Base-by-base conservation (phyloP, 2,113 vertebrate genomes). In the Benitochromis conjunctus region DNA sequence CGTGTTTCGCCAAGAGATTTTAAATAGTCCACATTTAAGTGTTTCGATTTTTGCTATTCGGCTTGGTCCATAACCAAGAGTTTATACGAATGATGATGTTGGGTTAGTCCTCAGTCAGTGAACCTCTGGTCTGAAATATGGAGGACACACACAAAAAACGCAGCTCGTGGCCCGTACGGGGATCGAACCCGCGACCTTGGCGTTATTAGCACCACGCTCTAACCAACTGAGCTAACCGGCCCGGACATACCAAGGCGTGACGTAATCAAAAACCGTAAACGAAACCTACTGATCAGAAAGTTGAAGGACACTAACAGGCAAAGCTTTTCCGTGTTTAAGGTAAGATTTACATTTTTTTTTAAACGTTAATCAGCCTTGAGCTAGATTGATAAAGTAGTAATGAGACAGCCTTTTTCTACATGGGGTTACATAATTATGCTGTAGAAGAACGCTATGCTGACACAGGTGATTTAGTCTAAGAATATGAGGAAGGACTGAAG, bases 201-300 rank as follows among this genome's bases (percentile, higher is more conserved):
- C 94, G 93, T 96, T 95, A 95, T 95, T 96, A 95, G 95, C 95
- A 96, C 95, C 93, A 96, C 95, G 93, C 93, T 95, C 95, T 96
- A 95, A 95, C 94, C 95, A 96, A 94, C 94, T 96, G 38, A 36
- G 66, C 66, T 46, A 46, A 71, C 66, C 66, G 66, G 14, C 41
- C 41, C n/a, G n/a, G 2, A 12, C 8, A 3, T 48, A 11, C 2
- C 1, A 6, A 6, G 26, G 3, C 6, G 0, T 74, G 69, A 51
- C 6, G 46, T 76, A 12, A 76, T 38, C 9, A 19, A 1, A 51
- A 18, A 31, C 4, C 9, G 0, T 51, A 51, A 80, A 7, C 54
- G 77, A 79, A 79, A 79, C 77, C 21, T 14, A 43, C 24, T 6
- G 38, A 43, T 31, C 78, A 6, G 38, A 31, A 9, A 6, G 14